Percentiles rank a stretch among this genome's conserved stretches.
Conservation (phyloP, 2,888 invertebrate genomes). For the Adelognathus sp. region DNA sequence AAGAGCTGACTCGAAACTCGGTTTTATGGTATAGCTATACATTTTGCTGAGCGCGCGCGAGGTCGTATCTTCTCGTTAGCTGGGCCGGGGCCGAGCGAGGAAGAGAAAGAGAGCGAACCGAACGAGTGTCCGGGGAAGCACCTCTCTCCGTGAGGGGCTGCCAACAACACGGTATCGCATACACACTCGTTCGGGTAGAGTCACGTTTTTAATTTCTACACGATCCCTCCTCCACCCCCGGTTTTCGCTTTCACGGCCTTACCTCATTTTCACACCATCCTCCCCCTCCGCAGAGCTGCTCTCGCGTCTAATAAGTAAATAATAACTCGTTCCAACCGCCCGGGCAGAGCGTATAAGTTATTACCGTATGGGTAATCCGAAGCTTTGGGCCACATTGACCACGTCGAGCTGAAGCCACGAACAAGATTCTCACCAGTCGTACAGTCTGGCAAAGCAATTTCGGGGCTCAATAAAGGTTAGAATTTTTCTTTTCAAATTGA, state of each 20-base stretch:
- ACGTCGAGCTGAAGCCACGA: background rate
- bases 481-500: background rate
- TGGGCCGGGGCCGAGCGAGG: constrained; percentile 62
- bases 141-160: constrained; percentile 43
- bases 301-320: constrained; percentile 76
- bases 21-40: constrained; percentile 54
- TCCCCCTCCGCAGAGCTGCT: constrained; percentile 38
- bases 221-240: constrained; percentile 27
- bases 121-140: constrained; percentile 28
- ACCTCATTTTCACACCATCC: constrained; percentile 76
- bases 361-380: constrained; percentile 48
- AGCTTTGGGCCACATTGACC: constrained; percentile 22
- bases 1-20: constrained; percentile 44
- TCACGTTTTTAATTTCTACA: constrained; percentile 80
- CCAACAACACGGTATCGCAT: constrained; percentile 37
- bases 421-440: background rate
- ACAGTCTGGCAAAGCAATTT: background rate
- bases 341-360: constrained; percentile 49
- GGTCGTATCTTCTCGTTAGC: constrained; percentile 80
- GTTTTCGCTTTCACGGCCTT: constrained; percentile 61
- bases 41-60: constrained; percentile 50
- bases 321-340: constrained; percentile 71
- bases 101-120: constrained; percentile 12
- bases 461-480: background rate
- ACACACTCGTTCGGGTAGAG: constrained; percentile 70